Evolutionary conservation across 2,888 invertebrate genomes (phyloP).

Genomic region (Pantelozetes paolii): DNA sequence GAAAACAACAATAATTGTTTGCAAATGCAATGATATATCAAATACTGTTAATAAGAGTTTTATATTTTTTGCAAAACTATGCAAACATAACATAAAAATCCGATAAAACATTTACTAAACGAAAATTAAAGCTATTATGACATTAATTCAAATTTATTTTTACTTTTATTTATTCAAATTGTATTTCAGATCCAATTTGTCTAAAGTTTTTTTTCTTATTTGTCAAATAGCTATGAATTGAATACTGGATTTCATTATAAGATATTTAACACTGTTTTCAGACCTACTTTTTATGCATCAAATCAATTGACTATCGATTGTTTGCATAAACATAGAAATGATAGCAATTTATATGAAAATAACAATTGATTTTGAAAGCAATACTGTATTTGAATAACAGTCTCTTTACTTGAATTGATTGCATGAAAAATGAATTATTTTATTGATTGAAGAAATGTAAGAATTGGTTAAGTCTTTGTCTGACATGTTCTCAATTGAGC

Average conservation of each 20-base stretch:
- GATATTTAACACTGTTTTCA: background rate
- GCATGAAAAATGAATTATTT: background rate
- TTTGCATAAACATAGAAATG: conserved; percentile 24
- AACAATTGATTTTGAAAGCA: background rate
- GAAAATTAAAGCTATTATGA: background rate
- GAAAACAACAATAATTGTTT: background rate
- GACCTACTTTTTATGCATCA: no score
- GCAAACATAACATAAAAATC: conserved; percentile 3
- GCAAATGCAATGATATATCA: conserved; percentile 5
- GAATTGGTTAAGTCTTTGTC: conserved; percentile 31
- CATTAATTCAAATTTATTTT: background rate
- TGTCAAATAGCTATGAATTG: conserved; percentile 20
- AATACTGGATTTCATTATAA: no score
- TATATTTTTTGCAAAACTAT: no score
- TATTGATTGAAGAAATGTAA: conserved; percentile 22
- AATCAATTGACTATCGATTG: conserved; percentile 27
- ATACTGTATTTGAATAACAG: conserved; percentile 20
- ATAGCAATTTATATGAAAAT: conserved; percentile 1
- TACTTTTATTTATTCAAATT: conserved; percentile 20
- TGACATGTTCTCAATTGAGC: conserved; percentile 18
- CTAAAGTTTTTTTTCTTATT: background rate
- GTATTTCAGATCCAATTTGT: conserved; percentile 30
- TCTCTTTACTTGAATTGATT: background rate
- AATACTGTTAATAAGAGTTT: background rate
- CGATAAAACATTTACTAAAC: background rate